A percentile compares a stretch with the other conserved stretches of the same genome.
These are phyloP conservation scores for Mythimna impura DNA, from an alignment of 2,888 invertebrate genomes.

Conservation along the genomic window DNA sequence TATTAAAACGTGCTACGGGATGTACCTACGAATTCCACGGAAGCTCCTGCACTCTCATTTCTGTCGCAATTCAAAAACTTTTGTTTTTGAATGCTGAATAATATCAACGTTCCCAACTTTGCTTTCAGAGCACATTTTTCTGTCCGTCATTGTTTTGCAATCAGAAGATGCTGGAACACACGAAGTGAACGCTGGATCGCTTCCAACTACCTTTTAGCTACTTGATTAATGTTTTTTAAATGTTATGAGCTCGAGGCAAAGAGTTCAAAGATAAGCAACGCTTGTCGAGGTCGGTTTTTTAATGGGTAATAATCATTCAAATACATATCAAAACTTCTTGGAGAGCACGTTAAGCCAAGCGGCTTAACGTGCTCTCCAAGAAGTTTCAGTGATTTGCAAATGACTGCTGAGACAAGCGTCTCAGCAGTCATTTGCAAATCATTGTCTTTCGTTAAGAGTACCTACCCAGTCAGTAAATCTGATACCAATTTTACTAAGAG, in stretches of 20 bases:
- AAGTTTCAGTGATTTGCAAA: no score
- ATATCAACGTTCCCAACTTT: constrained; percentile 36
- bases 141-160: constrained; percentile 36
- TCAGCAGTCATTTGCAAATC: not conserved
- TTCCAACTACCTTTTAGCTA: constrained; percentile 20
- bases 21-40: constrained; percentile 16
- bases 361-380: no score
- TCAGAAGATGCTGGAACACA: constrained; percentile 32
- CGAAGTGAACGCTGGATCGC: constrained; percentile 16
- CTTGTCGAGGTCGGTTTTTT: no score
- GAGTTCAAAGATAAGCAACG: not conserved
- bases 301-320: not conserved
- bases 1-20: constrained; percentile 20
- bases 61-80: constrained; percentile 32
- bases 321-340: not conserved
- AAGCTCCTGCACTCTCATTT: constrained; percentile 21
- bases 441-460: no score
- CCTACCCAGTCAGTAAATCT: not conserved
- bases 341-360: not conserved
- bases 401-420: no score
- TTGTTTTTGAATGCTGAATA: constrained; percentile 23
- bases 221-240: constrained; percentile 38
- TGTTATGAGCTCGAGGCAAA: not conserved
- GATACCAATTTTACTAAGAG: not conserved
- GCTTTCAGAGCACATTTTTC: constrained; percentile 24